phyloP scores from a whole-genome alignment of 2,888 invertebrate species.

The Anoncus sp. region DNA sequence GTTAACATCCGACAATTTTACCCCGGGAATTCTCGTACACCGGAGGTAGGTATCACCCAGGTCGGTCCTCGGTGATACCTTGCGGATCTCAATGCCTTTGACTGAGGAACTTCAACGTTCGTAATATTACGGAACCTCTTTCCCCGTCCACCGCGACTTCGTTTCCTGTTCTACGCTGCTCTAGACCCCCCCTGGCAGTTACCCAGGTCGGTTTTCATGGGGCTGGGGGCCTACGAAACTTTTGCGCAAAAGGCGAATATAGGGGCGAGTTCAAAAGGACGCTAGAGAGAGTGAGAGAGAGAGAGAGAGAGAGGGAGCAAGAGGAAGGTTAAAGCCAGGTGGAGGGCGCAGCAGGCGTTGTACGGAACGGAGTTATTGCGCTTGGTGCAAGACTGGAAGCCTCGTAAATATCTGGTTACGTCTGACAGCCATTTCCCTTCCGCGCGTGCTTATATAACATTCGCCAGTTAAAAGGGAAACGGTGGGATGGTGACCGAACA shows the following conservation, averaged over 20 bases:
- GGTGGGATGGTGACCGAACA: too few relatives aligned
- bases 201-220: conserved; percentile 4
- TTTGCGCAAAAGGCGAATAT: background rate
- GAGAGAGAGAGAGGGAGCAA: background rate
- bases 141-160: too few relatives aligned
- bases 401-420: conserved; percentile 60
- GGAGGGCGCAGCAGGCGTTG: conserved; percentile 50
- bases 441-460: conserved; percentile 19
- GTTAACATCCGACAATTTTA: too few relatives aligned
- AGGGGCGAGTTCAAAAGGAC: conserved; percentile 1
- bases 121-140: background rate
- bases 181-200: background rate
- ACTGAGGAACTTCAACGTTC: background rate
- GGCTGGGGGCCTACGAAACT: conserved; percentile 22
- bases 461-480: conserved; percentile 13
- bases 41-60: too few relatives aligned
- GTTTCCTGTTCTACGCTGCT: background rate
- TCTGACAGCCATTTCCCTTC: conserved; percentile 48
- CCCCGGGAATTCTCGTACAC: too few relatives aligned
- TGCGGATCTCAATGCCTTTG: background rate
- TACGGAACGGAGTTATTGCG: conserved; percentile 61
- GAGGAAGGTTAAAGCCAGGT: background rate
- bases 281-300: conserved; percentile 7
- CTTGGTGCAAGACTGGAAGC: conserved; percentile 48
- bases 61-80: too few relatives aligned